These are phyloP conservation scores for Polypterus bichir DNA, from an alignment of 2,113 vertebrate species.

Conservation along the genomic window DNA sequence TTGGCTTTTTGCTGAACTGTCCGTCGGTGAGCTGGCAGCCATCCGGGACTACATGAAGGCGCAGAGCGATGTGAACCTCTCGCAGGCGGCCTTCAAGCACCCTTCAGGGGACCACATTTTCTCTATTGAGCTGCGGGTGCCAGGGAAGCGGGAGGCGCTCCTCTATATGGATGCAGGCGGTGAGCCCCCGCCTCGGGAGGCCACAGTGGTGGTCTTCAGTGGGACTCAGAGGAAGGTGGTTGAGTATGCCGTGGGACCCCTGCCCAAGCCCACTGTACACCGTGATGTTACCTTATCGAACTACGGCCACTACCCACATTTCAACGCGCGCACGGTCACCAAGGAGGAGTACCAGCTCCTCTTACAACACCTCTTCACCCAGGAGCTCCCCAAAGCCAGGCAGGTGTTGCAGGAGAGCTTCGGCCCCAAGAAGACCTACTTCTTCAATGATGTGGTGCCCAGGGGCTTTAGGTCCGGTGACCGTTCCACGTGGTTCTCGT, in stretches of 20 bases:
- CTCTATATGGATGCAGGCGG: conserved; percentile 44
- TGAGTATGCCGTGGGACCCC: conserved; percentile 66
- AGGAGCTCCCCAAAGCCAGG: conserved; percentile 34
- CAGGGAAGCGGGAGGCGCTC: conserved; percentile 54
- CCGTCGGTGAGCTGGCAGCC: conserved; percentile 42
- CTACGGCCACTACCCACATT: conserved; percentile 38
- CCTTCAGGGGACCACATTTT: conserved; percentile 62
- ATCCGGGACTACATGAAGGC: conserved; percentile 54
- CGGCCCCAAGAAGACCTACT: conserved; percentile 11
- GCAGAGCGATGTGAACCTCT: conserved; percentile 43
- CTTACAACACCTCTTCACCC: conserved; percentile 29
- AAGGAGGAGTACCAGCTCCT: conserved; percentile 52
- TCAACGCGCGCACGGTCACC: conserved; percentile 48
- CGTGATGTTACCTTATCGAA: conserved; percentile 40
- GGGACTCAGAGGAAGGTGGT: conserved; percentile 43
- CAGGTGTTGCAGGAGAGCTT: conserved; percentile 57
- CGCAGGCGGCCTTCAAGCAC: conserved; percentile 36
- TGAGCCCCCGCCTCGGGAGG: conserved; percentile 45
- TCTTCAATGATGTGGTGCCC: conserved; percentile 43
- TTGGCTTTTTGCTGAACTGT: conserved; percentile 63
- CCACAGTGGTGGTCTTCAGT: conserved; percentile 60
- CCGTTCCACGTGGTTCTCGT: conserved; percentile 65
- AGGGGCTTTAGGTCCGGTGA: conserved; percentile 61
- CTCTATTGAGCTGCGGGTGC: conserved; percentile 57
- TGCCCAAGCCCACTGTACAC: conserved; percentile 32